Evolutionary conservation across 2,888 invertebrate genomes (phyloP), one percentile per base, ranked within the genome.

Genomic region (Zaprionus obscuricornis): DNA sequence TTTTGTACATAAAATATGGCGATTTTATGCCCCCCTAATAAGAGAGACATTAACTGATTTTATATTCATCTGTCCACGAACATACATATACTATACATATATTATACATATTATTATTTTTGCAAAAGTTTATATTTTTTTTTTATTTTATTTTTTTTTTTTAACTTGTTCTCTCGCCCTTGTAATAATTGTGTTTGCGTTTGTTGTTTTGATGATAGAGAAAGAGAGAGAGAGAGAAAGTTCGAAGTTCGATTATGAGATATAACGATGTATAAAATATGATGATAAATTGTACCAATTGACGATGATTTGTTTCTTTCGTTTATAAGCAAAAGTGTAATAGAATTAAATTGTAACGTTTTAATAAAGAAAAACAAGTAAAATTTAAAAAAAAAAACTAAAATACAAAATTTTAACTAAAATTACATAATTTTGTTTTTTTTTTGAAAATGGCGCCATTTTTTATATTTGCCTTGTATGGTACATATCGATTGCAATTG

Each of bases 271-370:
- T 76, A 85, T 83, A 85, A 85, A 85, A 83, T 79, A 85, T 81
- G 69, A 85, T 74, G 71, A 58, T 29, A 59, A 72, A 74, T 65
- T 79, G 81, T 82, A 82, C 66, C 86, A 81, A 81, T 84, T 82
- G 86, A 82, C 86, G 77, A 82, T 76, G 74, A 81, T 85, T 84
- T 82, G 81, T 82, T 82, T 82, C 84, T 84, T 85, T 82, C 86
- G 77, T 82, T 85, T 85, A 81, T 85, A 85, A 81, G 86, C 74
- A 85, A 82, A 81, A 85, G 82, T 82, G 81, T 82, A 85, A 85
- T 82, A 82, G 81, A 68, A 67, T 85, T 81, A 76, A 83, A 85
- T 81, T 82, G 82, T 82, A 82, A 84, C 81, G 77, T 85, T 82
- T 84, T 82, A 82, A 82, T 85, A 78, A 76, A 78, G 64, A 57